Conservation (phyloP, 2,888 invertebrate genomes). For the Athalia circularis region DNA sequence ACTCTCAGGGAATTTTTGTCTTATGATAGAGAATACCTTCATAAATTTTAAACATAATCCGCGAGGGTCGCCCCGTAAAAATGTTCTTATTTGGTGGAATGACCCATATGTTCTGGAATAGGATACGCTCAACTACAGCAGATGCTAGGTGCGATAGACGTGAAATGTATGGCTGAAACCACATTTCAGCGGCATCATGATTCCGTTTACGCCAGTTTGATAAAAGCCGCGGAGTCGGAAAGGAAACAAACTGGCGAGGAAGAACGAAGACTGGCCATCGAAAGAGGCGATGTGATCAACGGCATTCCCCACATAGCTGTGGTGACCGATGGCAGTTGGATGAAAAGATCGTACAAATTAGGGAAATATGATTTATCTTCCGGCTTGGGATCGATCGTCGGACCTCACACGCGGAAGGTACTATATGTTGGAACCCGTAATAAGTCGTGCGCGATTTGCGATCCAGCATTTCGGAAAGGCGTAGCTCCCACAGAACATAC, state of each 20-base stretch:
- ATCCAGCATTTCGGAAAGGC: constrained; percentile 47
- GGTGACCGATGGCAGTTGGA: constrained; percentile 53
- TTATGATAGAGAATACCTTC: too few relatives aligned
- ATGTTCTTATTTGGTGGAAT: too few relatives aligned
- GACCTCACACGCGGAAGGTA: constrained; percentile 53
- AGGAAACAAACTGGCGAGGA: constrained; percentile 29
- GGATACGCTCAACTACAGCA: background rate
- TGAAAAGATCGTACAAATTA: constrained; percentile 52
- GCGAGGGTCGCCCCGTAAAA: too few relatives aligned
- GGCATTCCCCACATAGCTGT: constrained; percentile 51
- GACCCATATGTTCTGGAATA: constrained; percentile 8
- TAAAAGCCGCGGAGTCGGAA: constrained; percentile 18
- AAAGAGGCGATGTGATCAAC: constrained; percentile 47
- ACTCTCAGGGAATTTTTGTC: too few relatives aligned
- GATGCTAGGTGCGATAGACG: background rate
- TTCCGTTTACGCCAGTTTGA: background rate
- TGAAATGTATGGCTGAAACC: constrained; percentile 11
- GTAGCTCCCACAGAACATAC: constrained; percentile 48
- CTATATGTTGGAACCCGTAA: constrained; percentile 58
- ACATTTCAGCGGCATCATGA: background rate
- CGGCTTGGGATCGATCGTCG: constrained; percentile 53
- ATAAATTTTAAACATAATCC: too few relatives aligned
- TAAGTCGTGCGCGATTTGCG: constrained; percentile 59
- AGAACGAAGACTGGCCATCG: constrained; percentile 48
- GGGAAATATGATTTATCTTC: constrained; percentile 52